Evolutionary conservation across 2,888 invertebrate genomes (phyloP).

Genomic region (Pseudanteris insignis): DNA sequence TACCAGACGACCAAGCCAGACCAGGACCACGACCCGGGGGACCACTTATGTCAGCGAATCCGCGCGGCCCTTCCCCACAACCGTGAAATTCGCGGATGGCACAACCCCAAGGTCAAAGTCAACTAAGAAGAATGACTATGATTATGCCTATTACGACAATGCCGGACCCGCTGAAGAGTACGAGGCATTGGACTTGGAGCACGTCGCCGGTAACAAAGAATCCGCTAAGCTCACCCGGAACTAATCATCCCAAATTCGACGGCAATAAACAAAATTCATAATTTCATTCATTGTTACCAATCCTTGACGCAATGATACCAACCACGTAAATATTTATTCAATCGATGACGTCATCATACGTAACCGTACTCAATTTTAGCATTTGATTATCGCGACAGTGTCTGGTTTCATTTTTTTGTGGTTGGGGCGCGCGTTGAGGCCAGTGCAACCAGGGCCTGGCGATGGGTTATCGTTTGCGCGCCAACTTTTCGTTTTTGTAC

Average conservation of each 20-base stretch:
- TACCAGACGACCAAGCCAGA: constrained; percentile 53
- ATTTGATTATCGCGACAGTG: too few relatives aligned
- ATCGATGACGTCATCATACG: constrained; percentile 19
- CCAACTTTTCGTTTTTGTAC: too few relatives aligned
- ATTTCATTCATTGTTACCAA: constrained; percentile 24
- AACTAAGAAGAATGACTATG: constrained; percentile 74
- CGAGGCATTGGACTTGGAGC: constrained; percentile 65
- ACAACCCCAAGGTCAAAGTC: constrained; percentile 63
- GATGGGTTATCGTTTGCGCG: too few relatives aligned
- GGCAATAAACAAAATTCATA: neutral
- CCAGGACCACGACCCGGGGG: constrained; percentile 60
- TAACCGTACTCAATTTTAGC: constrained; percentile 14
- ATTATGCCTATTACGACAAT: constrained; percentile 86
- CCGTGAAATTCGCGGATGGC: constrained; percentile 54
- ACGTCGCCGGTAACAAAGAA: constrained; percentile 60
- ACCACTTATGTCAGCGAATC: constrained; percentile 62
- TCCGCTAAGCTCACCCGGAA: constrained; percentile 56
- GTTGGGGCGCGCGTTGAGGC: too few relatives aligned
- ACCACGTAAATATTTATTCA: constrained; percentile 26
- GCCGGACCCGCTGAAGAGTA: constrained; percentile 67
- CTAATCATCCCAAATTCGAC: constrained; percentile 6
- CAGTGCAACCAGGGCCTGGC: too few relatives aligned
- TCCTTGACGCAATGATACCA: constrained; percentile 16
- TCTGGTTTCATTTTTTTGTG: too few relatives aligned
- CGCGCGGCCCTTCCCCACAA: constrained; percentile 60